Evolutionary conservation across 2,797 vertebrate species (phyloP).

Genomic region (Serranus cabrilla): DNA sequence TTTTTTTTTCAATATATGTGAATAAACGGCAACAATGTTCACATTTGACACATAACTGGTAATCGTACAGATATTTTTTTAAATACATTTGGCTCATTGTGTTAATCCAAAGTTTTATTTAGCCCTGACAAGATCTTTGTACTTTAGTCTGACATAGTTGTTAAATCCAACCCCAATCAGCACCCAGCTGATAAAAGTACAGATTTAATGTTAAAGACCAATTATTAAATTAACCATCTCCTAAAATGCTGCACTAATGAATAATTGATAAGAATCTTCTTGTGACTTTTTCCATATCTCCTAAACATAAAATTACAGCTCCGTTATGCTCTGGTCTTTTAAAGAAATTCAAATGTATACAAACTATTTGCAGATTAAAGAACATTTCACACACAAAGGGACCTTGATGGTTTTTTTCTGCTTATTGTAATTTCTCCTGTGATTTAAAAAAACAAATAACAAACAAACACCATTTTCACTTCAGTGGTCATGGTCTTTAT

Average conservation of each 20-base stretch:
- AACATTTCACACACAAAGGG: background rate
- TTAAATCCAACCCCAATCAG: slow-evolving; percentile 9
- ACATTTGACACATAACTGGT: background rate
- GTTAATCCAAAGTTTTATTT: background rate
- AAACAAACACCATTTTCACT: background rate
- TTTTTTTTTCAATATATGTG: background rate
- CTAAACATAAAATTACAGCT: background rate
- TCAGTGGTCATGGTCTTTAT: background rate
- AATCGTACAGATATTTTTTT: background rate
- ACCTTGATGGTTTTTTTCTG: background rate
- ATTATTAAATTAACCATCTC: slow-evolving; percentile 19
- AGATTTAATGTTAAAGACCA: slow-evolving; percentile 21
- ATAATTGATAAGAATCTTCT: slow-evolving; percentile 12
- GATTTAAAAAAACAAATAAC: background rate
- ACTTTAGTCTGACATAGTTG: background rate
- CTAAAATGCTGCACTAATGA: slow-evolving; percentile 23
- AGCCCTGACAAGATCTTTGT: background rate
- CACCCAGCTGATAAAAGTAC: slow-evolving; percentile 13
- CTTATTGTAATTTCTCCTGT: background rate
- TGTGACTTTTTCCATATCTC: slow-evolving; percentile 16
- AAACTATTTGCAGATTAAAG: slow-evolving; percentile 27
- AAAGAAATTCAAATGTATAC: slow-evolving; percentile 16
- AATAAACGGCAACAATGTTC: background rate
- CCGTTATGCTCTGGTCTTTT: background rate
- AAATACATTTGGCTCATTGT: background rate